Percentiles rank a stretch among this genome's conserved stretches.
These are phyloP conservation scores for Anniella stebbinsi DNA, from an alignment of 2,797 vertebrate species.

Conservation along the genomic window DNA sequence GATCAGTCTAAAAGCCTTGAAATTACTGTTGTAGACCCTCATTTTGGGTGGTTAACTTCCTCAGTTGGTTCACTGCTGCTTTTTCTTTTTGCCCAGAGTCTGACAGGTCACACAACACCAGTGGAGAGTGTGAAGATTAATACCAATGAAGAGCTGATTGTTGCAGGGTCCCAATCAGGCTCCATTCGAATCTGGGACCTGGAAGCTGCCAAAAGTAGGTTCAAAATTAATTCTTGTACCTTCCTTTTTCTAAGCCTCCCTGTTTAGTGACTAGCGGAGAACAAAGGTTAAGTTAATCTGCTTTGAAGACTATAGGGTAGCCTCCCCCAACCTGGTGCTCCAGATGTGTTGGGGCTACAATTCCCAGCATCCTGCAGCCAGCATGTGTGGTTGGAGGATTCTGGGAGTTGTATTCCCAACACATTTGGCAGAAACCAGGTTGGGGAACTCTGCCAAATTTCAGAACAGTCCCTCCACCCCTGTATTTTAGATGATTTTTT, in stretches of 20 bases:
- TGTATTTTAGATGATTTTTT: too few species aligned
- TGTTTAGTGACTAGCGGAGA: background rate
- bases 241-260: background rate
- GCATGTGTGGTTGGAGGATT: too few species aligned
- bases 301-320: too few species aligned
- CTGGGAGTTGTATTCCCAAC: background rate
- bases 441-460: too few species aligned
- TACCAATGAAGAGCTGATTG: constrained; percentile 90
- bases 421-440: background rate
- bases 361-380: background rate
- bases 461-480: too few species aligned
- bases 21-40: background rate
- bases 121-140: constrained; percentile 94
- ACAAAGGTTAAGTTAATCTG: too few species aligned
- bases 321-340: too few species aligned
- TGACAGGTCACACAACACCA: constrained; percentile 91
- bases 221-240: background rate
- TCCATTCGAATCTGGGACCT: constrained; percentile 96
- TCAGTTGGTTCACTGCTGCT: constrained; percentile 11
- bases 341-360: background rate
- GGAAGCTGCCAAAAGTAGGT: constrained; percentile 95
- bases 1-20: background rate
- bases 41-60: background rate
- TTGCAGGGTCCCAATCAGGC: constrained; percentile 94
- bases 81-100: constrained; percentile 81